These are phyloP conservation scores for Pangasius larnaudii DNA, from an alignment of 2,797 vertebrate species.

Conservation along the genomic window DNA sequence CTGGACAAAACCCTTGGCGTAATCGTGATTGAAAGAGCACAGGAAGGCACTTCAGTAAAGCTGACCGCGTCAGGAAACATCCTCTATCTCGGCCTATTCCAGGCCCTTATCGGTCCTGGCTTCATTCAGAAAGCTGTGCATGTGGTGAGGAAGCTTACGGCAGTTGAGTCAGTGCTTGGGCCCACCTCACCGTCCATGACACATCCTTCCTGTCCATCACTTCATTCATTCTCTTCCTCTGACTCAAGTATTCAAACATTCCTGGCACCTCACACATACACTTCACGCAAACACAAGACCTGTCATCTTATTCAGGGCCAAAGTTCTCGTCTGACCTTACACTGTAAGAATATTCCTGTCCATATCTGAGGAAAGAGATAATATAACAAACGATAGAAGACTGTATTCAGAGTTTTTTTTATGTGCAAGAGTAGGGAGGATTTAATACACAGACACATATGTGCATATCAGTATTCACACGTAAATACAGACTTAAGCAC, in stretches of 20 bases:
- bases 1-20: neutral
- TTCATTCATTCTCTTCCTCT: constrained; percentile 44
- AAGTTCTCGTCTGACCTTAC: neutral
- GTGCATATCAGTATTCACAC: neutral
- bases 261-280: constrained; percentile 8
- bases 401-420: neutral
- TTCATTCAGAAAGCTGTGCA: constrained; percentile 19
- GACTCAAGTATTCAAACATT: constrained; percentile 41
- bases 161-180: constrained; percentile 11
- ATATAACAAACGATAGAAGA: too few relatives aligned
- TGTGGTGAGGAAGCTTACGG: neutral
- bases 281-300: constrained; percentile 11
- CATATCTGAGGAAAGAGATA: neutral
- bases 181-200: neutral
- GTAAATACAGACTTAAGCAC: neutral
- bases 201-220: constrained; percentile 32
- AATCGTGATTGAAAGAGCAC: neutral
- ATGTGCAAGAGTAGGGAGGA: neutral
- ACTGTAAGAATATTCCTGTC: neutral
- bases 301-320: neutral
- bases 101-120: constrained; percentile 38
- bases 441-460: neutral
- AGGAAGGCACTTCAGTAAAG: neutral
- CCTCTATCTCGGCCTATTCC: neutral
- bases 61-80: neutral